Conservation (phyloP, 2,113 vertebrate species). For the Passer domesticus region DNA sequence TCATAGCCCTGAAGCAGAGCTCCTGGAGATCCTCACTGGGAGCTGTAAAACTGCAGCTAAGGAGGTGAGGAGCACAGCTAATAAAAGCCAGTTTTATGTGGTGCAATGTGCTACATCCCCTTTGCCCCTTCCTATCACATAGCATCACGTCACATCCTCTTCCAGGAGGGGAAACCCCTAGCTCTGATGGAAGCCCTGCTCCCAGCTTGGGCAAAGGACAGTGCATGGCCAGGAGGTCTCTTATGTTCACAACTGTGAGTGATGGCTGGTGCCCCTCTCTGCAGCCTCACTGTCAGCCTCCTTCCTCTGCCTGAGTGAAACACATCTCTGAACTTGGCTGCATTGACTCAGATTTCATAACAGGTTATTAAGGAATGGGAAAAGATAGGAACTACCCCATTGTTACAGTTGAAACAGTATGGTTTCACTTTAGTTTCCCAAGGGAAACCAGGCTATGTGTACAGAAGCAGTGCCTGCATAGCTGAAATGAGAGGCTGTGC, state of each 20-base stretch:
- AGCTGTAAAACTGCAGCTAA: background rate
- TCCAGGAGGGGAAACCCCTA: background rate
- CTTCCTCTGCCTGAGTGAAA: background rate
- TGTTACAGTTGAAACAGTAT: background rate
- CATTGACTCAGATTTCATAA: background rate
- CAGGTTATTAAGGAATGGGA: background rate
- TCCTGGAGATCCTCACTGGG: background rate
- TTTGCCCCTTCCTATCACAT: background rate
- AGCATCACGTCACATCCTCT: background rate
- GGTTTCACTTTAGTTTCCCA: background rate
- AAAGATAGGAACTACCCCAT: background rate
- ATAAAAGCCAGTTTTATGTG: background rate
- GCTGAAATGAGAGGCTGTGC: background rate
- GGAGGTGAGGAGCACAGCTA: background rate
- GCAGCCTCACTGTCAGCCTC: accelerated
- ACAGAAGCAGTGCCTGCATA: background rate
- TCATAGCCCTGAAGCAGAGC: background rate
- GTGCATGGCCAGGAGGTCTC: background rate
- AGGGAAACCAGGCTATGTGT: background rate
- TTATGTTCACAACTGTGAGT: background rate
- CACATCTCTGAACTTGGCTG: background rate
- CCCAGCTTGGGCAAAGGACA: background rate
- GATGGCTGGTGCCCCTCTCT: background rate
- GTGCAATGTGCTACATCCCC: background rate
- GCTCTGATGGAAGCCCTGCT: background rate